Base-by-base conservation (phyloP, 2,113 vertebrate genomes). In the Setophaga coronata region DNA sequence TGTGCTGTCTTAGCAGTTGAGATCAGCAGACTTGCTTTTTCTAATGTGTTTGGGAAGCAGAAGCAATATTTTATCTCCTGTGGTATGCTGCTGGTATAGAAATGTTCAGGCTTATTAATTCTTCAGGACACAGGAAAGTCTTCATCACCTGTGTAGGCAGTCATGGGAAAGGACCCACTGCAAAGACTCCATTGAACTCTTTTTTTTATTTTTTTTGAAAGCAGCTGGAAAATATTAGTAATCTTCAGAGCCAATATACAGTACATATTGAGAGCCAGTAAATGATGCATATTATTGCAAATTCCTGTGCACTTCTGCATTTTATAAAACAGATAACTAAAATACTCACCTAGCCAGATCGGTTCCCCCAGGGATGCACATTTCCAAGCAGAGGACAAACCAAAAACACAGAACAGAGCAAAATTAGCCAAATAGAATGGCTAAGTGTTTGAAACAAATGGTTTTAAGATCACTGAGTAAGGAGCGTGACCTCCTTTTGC, bases 1-100 rank as follows among this genome's bases (percentile, higher is more conserved):
- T 96, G 89, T 96, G 95, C 95, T 95, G 95, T 95, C 92, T 96
- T 97, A 95, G 94, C 95, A 96, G 90, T 94, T 84, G 80, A 86
- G 93, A 94, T 96, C 94, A 97, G 96, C 96, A 96, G 96, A 89
- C 91, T 90, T 87, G 92, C 90, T 89, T 90, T 92, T 96, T 70
- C 82, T 96, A 92, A 96, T 93, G 95, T 94, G 90, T 96, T 95
- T 95, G 90, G 92, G 90, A 96, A 94, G 88, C 90, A 92, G 92
- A 50, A 91, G 96, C 85, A 93, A 90, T 95, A 92, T 96, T 94
- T 96, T 96, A 86, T 94, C 93, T 97, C 80, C 90, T 34, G 72
- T 67, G 88, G 90, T 95, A 89, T 84, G 92, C 86, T 87, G 86
- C 93, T 95, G 80, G 64, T 92, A 90, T 57, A 94, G 90, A 96